Evolutionary conservation across 2,797 vertebrate genomes (phyloP).

Genomic region (Danio jaintianensis): DNA sequence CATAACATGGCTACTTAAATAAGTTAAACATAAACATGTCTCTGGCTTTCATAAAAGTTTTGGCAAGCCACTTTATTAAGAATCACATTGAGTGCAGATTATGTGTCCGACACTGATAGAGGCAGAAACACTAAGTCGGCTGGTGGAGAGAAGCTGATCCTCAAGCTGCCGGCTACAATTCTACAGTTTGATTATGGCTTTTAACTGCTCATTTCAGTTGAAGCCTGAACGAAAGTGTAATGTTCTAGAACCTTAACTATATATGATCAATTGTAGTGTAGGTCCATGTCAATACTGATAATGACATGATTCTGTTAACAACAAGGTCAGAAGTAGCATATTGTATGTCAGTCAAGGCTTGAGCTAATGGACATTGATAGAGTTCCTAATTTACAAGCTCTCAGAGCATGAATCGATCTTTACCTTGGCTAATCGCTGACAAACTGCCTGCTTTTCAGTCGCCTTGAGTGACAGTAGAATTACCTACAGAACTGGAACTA

Average conservation of each 20-base stretch:
- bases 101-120: constrained; percentile 1
- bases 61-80: neutral
- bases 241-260: constrained; percentile 14
- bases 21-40: neutral
- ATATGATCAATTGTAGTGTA: constrained; percentile 27
- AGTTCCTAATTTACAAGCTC: constrained; percentile 57
- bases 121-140: neutral
- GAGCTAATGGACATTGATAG: constrained; percentile 56
- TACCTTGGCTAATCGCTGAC: constrained; percentile 54
- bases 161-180: constrained; percentile 1
- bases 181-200: constrained; percentile 19
- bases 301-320: constrained; percentile 36
- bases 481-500: constrained; percentile 43
- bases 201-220: constrained; percentile 4
- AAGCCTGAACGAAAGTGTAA: neutral
- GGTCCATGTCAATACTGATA: constrained; percentile 44
- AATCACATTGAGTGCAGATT: constrained; percentile 12
- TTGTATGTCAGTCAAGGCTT: constrained; percentile 53
- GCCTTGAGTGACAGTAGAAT: constrained; percentile 55
- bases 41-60: neutral
- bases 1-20: too few species aligned
- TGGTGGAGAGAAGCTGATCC: neutral
- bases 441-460: constrained; percentile 52
- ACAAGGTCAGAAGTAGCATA: constrained; percentile 63
- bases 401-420: constrained; percentile 53